These are phyloP conservation scores for Aphelocoma californica DNA, from an alignment of 2,797 vertebrate species.

Conservation along the genomic window DNA sequence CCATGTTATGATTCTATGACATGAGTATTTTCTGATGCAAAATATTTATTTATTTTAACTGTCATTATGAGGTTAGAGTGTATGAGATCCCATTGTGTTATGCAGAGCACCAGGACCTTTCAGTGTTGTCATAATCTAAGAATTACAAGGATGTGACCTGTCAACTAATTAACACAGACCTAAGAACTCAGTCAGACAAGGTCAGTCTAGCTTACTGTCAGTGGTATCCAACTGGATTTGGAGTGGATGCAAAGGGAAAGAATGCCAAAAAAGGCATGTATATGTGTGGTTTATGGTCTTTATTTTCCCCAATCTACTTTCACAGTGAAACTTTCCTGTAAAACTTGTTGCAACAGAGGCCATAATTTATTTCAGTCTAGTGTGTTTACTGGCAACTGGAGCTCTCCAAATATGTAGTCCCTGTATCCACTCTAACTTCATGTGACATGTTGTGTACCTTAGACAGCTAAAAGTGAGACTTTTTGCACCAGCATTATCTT, in stretches of 20 bases:
- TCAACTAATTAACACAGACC: neutral
- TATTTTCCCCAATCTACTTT: neutral
- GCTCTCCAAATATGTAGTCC: neutral
- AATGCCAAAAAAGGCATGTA: neutral
- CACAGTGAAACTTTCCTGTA: neutral
- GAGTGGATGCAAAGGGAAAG: neutral
- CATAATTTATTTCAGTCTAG: neutral
- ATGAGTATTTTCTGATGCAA: neutral
- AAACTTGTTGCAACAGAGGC: neutral
- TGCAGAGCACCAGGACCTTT: neutral
- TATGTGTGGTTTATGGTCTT: neutral
- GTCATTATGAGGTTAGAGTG: neutral
- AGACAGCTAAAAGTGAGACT: neutral
- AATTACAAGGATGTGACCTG: neutral
- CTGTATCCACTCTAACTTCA: neutral
- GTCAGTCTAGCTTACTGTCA: neutral
- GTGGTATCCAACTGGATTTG: neutral
- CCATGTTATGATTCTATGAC: neutral
- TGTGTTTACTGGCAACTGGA: neutral
- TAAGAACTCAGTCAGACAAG: neutral
- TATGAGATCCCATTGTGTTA: neutral
- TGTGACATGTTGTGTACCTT: neutral
- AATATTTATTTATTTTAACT: neutral
- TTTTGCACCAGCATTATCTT: neutral
- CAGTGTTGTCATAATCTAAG: neutral